A percentile compares a stretch with the other conserved stretches of the same genome.
phyloP scores from a whole-genome alignment of 2,888 invertebrate species.

The Dynastes maya region DNA sequence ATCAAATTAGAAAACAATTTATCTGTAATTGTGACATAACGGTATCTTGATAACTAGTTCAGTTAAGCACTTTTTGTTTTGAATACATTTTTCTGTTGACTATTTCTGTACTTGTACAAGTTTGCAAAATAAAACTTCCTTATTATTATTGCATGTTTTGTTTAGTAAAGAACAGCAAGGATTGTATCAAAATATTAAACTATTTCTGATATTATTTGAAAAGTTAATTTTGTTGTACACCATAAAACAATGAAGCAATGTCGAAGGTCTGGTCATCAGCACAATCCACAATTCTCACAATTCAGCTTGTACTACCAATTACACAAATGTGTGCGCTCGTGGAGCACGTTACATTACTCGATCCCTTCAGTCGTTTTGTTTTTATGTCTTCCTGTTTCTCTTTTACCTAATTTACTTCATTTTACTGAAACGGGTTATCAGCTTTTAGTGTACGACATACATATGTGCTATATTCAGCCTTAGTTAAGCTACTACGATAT shows the following conservation, averaged over 20 bases:
- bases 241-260: neutral
- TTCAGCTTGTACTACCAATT: conserved; percentile 17
- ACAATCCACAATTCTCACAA: neutral
- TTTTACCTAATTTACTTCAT: conserved; percentile 17
- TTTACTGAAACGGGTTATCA: conserved; percentile 20
- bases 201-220: neutral
- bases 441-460: neutral
- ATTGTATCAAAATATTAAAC: neutral
- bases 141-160: too few species aligned
- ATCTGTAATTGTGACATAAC: too few species aligned
- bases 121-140: too few species aligned
- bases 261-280: neutral
- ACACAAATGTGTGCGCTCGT: conserved; percentile 18
- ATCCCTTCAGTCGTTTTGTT: conserved; percentile 11
- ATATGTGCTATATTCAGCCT: neutral
- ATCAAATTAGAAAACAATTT: too few species aligned
- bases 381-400: conserved; percentile 23
- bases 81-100: too few species aligned
- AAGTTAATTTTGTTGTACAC: neutral
- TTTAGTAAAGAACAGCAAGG: too few species aligned
- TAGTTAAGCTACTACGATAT: neutral
- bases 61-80: too few species aligned
- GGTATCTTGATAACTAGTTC: too few species aligned
- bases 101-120: too few species aligned
- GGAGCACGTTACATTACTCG: conserved; percentile 19